These are phyloP conservation scores for Sylvia borin DNA, from an alignment of 2,797 vertebrate genomes.

Conservation along the genomic window DNA sequence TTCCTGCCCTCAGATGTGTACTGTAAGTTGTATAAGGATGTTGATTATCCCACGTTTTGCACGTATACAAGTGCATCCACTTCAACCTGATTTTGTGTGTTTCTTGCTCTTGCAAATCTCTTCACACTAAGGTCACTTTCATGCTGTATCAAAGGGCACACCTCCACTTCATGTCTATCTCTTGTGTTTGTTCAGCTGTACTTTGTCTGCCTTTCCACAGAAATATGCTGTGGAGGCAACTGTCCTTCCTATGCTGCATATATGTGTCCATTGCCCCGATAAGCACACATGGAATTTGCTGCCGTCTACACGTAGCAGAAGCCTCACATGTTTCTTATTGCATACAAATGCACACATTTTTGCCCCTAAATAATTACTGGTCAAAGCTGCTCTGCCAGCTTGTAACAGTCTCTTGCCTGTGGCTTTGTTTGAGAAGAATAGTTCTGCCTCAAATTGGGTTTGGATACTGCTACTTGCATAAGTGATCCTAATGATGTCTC, in stretches of 20 bases:
- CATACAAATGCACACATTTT: conserved; percentile 16
- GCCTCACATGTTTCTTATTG: background rate
- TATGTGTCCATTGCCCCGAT: background rate
- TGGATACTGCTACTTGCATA: background rate
- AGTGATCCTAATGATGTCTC: background rate
- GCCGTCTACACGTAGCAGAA: background rate
- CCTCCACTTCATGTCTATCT: background rate
- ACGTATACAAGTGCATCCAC: fast-evolving
- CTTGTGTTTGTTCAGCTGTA: background rate
- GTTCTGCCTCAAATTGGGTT: background rate
- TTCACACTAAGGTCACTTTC: background rate
- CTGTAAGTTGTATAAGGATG: background rate
- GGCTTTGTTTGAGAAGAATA: conserved; percentile 38
- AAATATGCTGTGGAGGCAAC: background rate
- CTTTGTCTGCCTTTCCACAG: background rate
- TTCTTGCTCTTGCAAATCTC: background rate
- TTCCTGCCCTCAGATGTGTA: background rate
- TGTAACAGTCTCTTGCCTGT: background rate
- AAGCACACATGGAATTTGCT: background rate
- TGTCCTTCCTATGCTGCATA: background rate
- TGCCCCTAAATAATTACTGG: background rate
- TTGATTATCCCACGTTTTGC: background rate
- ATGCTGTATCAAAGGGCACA: background rate
- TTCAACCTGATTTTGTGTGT: background rate
- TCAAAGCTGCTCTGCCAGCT: background rate